phyloP scores from a whole-genome alignment of 2,113 vertebrate genomes.

The Tachycineta bicolor region DNA sequence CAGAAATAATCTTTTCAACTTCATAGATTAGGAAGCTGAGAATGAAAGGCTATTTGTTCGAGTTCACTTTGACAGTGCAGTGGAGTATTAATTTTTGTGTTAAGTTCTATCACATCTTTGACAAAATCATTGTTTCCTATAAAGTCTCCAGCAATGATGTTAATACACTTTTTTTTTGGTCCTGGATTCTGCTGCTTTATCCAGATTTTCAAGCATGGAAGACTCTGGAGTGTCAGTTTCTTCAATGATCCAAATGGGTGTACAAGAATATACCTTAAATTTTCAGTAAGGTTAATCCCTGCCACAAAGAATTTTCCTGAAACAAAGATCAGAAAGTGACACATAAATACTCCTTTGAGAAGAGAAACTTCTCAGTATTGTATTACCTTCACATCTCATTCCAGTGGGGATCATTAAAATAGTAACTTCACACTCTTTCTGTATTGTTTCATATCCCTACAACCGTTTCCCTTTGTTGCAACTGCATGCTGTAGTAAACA shows the following conservation, averaged over 20 bases:
- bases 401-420: not conserved
- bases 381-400: not conserved
- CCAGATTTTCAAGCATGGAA: slow-evolving; percentile 79
- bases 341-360: not conserved
- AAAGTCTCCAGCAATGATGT: slow-evolving; percentile 92
- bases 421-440: not conserved
- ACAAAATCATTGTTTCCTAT: slow-evolving; percentile 79
- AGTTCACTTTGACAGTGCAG: not conserved
- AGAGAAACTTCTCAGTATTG: not conserved
- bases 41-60: not conserved
- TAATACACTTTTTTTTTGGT: slow-evolving; percentile 69
- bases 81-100: slow-evolving; percentile 66
- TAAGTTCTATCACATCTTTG: slow-evolving; percentile 81
- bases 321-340: slow-evolving; percentile 3
- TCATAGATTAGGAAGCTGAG: not conserved
- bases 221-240: slow-evolving; percentile 77
- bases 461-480: not conserved
- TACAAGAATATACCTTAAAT: slow-evolving; percentile 72
- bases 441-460: not conserved
- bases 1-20: not conserved
- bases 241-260: slow-evolving; percentile 78
- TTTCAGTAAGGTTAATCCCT: slow-evolving; percentile 87
- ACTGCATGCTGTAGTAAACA: not conserved
- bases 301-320: slow-evolving; percentile 88
- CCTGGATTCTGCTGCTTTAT: slow-evolving; percentile 83